Percentiles rank a stretch among this genome's conserved stretches.
These are phyloP conservation scores for Diploptera punctata DNA, from an alignment of 2,888 invertebrate genomes.

Conservation along the genomic window DNA sequence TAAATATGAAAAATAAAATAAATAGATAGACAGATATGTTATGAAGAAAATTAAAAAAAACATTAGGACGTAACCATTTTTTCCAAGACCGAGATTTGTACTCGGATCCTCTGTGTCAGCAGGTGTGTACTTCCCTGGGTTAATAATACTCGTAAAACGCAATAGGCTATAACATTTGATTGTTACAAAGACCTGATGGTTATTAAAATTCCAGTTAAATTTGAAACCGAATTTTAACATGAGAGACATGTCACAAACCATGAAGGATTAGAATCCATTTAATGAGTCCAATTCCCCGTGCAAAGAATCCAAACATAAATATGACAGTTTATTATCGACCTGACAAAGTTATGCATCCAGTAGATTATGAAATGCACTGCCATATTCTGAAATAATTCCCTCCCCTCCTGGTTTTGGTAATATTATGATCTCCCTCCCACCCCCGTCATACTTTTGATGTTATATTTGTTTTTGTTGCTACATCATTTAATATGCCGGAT, in stretches of 20 bases:
- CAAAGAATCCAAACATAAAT: neutral
- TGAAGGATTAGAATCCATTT: slow-evolving; percentile 5
- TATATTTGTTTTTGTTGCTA: neutral
- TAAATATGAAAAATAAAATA: too few relatives aligned
- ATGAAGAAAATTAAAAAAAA: too few relatives aligned
- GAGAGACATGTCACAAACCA: neutral
- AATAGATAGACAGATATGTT: too few relatives aligned
- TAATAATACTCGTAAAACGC: too few relatives aligned
- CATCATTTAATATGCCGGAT: slow-evolving; percentile 18
- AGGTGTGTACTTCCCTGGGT: too few relatives aligned
- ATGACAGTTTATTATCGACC: neutral
- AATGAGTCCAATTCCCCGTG: neutral
- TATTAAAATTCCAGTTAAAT: neutral
- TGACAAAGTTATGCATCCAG: neutral
- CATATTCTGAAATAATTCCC: slow-evolving; percentile 9
- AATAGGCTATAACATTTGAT: too few relatives aligned
- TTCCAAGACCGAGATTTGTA: too few relatives aligned
- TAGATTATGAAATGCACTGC: slow-evolving; percentile 3
- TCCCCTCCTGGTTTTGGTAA: slow-evolving; percentile 14
- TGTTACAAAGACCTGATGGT: too few relatives aligned
- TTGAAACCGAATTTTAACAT: neutral
- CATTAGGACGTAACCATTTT: too few relatives aligned
- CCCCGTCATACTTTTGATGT: slow-evolving; percentile 14
- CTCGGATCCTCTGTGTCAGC: too few relatives aligned
- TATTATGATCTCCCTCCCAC: slow-evolving; percentile 3